Evolutionary conservation across 2,113 vertebrate genomes (phyloP), one percentile per base, ranked within the genome.

Genomic region (Scolopax mira): DNA sequence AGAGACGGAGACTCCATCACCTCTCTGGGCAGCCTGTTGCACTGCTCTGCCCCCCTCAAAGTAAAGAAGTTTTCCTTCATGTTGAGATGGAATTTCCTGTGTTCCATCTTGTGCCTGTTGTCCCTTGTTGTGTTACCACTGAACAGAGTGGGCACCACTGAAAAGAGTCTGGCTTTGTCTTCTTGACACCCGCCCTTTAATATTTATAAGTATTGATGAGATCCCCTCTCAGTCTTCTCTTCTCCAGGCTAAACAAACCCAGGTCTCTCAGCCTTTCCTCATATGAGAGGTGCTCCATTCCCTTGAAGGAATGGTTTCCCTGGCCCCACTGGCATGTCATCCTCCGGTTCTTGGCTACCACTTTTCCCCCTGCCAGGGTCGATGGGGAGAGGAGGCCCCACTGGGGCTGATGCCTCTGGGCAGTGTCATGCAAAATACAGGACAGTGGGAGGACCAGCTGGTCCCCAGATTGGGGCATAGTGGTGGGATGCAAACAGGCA

Each of bases 261-360:
- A 58, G n/a, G 57, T 35, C 6, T n/a, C 33, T 60, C n/a, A 35
- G n/a, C 9, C 57, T 16, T 60, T 60, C n/a, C 22, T 60, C 13
- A 23, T 35, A 24, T 15, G 13, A 35, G 57, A 35, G 33, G 57
- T 24, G 22, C 22, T 60, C 13, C n/a, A 35, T 23, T 35, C 33
- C 57, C n/a, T 60, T 60, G n/a, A 60, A 60, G 57, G 21, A 60
- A 60, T 35, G 52, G 19, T 25, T 83, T 80, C n/a, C 75, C 72
- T 65, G 37, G 58, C 17, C 10, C 18, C 3, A 1, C 2, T 2
- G 1, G 19, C 5, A 0, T 7, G 3, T 16, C 4, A 4, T 61
- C 25, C 57, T 83, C 58, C 1, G 1, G 13, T 27, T 69, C 67
- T 35, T 5, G 1, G n/a, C 22, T 9, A 3, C 10, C 55, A 5